These are phyloP conservation scores for Atrichornis clamosus DNA, from an alignment of 2,113 vertebrate genomes.

Conservation along the genomic window DNA sequence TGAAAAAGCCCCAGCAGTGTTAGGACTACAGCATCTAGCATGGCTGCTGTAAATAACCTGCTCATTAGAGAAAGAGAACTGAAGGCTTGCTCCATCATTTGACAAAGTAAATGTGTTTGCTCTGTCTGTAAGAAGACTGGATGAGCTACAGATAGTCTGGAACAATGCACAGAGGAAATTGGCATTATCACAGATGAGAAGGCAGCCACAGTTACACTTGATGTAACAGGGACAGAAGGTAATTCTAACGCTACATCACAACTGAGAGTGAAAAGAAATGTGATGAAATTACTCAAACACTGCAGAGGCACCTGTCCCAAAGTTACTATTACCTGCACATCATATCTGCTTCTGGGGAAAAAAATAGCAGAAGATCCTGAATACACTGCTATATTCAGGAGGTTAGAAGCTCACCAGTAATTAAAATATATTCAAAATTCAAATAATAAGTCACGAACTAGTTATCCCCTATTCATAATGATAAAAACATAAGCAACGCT, in stretches of 20 bases:
- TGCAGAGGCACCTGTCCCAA: neutral
- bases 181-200: neutral
- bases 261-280: neutral
- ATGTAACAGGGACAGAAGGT: neutral
- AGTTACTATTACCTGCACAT: neutral
- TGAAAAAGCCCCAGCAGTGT: rapidly evolving
- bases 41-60: neutral
- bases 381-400: neutral
- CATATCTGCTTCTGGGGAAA: neutral
- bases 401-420: neutral
- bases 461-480: neutral
- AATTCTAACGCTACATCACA: neutral
- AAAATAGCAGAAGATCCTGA: neutral
- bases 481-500: neutral
- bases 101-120: neutral
- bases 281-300: neutral
- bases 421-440: neutral
- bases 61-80: neutral
- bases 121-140: neutral
- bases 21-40: neutral
- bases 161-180: neutral
- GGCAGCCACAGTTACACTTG: neutral
- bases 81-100: neutral
- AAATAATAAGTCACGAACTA: neutral
- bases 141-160: neutral